phyloP scores from a whole-genome alignment of 1,140 invertebrate species.

The Pogonomyrmex barbatus region DNA sequence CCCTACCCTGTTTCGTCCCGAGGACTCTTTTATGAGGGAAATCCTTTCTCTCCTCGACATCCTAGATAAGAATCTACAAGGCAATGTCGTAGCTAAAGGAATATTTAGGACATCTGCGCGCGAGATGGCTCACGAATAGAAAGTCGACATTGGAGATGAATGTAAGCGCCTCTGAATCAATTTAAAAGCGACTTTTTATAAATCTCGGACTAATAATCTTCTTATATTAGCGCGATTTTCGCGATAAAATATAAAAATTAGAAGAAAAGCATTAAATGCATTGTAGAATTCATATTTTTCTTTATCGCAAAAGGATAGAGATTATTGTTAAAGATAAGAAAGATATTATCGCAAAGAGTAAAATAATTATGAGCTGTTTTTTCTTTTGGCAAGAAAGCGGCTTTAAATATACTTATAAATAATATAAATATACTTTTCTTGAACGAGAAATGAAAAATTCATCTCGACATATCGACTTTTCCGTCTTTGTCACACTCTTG shows the following conservation, averaged over 20 bases:
- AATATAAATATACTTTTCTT: background rate
- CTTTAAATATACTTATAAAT: conserved; percentile 15
- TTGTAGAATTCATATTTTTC: background rate
- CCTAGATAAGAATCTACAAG: conserved; percentile 74
- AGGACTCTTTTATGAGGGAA: conserved; percentile 71
- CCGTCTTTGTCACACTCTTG: conserved; percentile 38
- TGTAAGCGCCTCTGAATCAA: conserved; percentile 5
- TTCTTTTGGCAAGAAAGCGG: conserved; percentile 15
- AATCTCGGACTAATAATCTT: background rate
- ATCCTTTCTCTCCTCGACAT: conserved; percentile 65
- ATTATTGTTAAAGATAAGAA: background rate
- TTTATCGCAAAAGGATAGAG: background rate
- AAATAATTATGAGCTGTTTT: background rate
- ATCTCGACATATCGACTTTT: conserved; percentile 42
- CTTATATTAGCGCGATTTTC: background rate
- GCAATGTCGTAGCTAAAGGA: conserved; percentile 72
- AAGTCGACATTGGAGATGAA: conserved; percentile 51
- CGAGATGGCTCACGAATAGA: conserved; percentile 64
- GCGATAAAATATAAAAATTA: conserved; percentile 9
- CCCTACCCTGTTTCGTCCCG: conserved; percentile 79
- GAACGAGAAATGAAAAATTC: conserved; percentile 30
- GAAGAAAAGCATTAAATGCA: background rate
- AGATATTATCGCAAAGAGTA: background rate
- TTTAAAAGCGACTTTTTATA: conserved; percentile 20
- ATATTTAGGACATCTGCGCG: conserved; percentile 64